phyloP scores from a whole-genome alignment of 2,113 vertebrate species.

The Dissostichus mawsoni region DNA sequence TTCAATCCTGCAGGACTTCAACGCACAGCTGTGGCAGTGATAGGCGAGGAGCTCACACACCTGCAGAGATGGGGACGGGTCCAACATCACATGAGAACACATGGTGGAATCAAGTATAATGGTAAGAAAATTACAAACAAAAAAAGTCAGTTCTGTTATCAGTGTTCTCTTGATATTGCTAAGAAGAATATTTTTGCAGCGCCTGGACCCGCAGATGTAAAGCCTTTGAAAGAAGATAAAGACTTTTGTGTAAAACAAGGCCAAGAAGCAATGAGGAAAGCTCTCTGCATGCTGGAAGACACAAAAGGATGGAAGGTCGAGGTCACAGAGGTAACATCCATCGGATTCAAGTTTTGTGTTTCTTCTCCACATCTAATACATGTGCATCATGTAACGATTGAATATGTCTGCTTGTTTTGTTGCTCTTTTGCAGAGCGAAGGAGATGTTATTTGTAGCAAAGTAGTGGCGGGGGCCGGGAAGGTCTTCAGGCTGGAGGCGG shows the following conservation, averaged over 20 bases:
- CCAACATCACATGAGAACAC: neutral
- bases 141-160: neutral
- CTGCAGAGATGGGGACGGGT: conserved; percentile 52
- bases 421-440: conserved; percentile 64
- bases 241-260: conserved; percentile 76
- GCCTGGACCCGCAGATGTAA: neutral
- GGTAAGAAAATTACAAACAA: conserved; percentile 43
- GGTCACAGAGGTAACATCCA: conserved; percentile 67
- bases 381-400: neutral
- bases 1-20: conserved; percentile 78
- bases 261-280: conserved; percentile 75
- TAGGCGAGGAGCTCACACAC: conserved; percentile 75
- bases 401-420: neutral
- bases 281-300: conserved; percentile 79
- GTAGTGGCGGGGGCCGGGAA: conserved; percentile 73
- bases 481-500: conserved; percentile 84
- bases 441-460: conserved; percentile 82
- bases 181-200: conserved; percentile 52
- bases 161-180: neutral
- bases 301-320: conserved; percentile 79
- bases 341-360: neutral
- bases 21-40: conserved; percentile 69
- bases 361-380: neutral
- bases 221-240: conserved; percentile 54
- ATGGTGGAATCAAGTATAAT: neutral